A percentile compares a stretch with the other conserved stretches of the same genome.
Evolutionary conservation across 2,113 vertebrate species (phyloP).

Genomic region (Nesogale talazaci): DNA sequence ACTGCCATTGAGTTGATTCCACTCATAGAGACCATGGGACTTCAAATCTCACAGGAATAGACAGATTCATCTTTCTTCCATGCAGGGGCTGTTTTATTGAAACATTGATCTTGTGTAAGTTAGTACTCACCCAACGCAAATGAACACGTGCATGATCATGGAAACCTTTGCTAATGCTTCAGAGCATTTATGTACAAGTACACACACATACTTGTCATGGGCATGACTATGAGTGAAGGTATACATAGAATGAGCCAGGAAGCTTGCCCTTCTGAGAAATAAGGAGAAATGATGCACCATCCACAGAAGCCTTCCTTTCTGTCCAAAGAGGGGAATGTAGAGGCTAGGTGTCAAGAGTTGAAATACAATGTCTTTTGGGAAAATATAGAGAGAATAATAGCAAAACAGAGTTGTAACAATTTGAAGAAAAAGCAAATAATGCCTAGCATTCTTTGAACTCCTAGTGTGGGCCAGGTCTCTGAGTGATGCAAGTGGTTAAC

Average conservation of each 20-base stretch:
- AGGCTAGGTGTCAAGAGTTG: not conserved
- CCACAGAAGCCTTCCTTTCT: not conserved
- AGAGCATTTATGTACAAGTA: not conserved
- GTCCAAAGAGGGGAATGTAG: too few relatives aligned
- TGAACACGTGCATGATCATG: too few relatives aligned
- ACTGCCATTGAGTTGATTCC: too few relatives aligned
- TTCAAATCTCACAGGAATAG: too few relatives aligned
- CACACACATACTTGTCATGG: not conserved
- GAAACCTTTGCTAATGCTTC: too few relatives aligned
- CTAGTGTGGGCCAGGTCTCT: not conserved
- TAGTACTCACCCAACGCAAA: too few relatives aligned
- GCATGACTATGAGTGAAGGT: not conserved
- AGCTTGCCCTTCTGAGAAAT: not conserved
- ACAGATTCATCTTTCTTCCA: too few relatives aligned
- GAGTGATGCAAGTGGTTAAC: not conserved
- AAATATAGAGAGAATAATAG: not conserved
- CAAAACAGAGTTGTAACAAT: not conserved
- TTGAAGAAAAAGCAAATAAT: conserved; percentile 9
- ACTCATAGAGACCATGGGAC: too few relatives aligned
- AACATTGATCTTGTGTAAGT: too few relatives aligned
- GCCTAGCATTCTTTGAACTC: not conserved
- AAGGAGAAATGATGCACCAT: not conserved
- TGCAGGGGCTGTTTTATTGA: too few relatives aligned
- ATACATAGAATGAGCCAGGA: not conserved
- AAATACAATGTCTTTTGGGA: not conserved